These are phyloP conservation scores for Hormiphora californensis DNA, from an alignment of 37 sponge, comb jelly and placozoan species.

Conservation along the genomic window DNA sequence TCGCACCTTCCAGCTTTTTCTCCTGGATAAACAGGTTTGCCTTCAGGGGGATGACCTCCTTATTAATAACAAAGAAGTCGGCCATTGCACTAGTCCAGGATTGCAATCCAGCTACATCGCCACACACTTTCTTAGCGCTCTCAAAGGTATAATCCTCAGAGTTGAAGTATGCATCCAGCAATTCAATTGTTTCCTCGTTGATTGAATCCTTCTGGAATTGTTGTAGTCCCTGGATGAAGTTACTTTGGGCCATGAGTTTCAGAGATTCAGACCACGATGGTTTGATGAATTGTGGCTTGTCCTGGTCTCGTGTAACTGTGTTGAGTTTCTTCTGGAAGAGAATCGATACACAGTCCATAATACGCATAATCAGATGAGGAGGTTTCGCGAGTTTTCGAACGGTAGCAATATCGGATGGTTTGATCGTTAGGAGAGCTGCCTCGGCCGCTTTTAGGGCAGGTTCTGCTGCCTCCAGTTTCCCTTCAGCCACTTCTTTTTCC, in stretches of 20 bases:
- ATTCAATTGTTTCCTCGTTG: constrained; percentile 91
- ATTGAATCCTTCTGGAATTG: constrained; percentile 86
- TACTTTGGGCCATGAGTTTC: constrained; percentile 79
- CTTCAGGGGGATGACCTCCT: constrained; percentile 95
- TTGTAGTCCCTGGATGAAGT: constrained; percentile 70
- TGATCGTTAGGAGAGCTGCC: constrained; percentile 74
- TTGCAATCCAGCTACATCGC: constrained; percentile 90
- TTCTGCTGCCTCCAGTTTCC: constrained; percentile 54
- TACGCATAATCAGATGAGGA: constrained; percentile 98
- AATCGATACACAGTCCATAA: constrained; percentile 91
- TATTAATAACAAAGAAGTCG: constrained; percentile 87
- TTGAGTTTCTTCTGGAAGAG: constrained; percentile 83
- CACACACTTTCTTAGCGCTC: constrained; percentile 95
- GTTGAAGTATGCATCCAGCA: constrained; percentile 79
- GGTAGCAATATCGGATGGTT: constrained; percentile 90
- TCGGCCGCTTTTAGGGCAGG: constrained; percentile 55
- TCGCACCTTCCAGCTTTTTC: constrained; percentile 71
- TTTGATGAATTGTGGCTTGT: constrained; percentile 74
- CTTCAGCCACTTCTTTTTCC: constrained; percentile 50
- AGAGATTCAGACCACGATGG: constrained; percentile 96
- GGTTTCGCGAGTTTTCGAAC: constrained; percentile 92
- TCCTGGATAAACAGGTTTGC: constrained; percentile 91
- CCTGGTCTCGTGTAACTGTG: constrained; percentile 69
- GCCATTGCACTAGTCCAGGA: constrained; percentile 97
- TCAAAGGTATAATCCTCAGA: constrained; percentile 88